Base-by-base conservation (phyloP, 2,888 invertebrate genomes). In the Nephrotoma guestfalica region DNA sequence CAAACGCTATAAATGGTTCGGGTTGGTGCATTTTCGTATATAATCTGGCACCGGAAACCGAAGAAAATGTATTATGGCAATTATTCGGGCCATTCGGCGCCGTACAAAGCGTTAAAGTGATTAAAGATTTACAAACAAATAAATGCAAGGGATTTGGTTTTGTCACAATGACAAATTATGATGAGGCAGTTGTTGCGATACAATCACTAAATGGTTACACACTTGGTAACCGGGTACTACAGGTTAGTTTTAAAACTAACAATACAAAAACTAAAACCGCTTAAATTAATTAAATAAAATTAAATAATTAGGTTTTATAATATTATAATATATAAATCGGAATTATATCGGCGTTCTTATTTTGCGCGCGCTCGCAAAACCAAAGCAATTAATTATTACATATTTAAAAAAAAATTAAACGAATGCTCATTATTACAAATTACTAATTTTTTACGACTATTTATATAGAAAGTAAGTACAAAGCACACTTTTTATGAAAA, bases 101-200 rank as follows among this genome's bases (percentile, higher is more conserved):
- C 89, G 97, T 98, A 90, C 97, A 97, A 92, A 96, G 96, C 92
- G 97, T 97, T 88, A 97, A 97, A 93, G 97, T 97, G 13, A 97
- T 97, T 90, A 95, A 97, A 89, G 97, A 98, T 93, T 94, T 96
- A 90, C 96, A 96, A 92, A 97, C 97, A 89, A 96, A 96, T 93
- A 97, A 97, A 92, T 97, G 97, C 94, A 97, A 97, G 92, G 98
- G 98, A 89, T 97, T 97, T 92, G 98, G 97, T 87, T 97, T 97
- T 92, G 97, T 98, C 89, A 97, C 97, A 88, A 97, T 98, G 97
- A 97, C 97, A 90, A 97, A 97, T 92, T 97, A 97, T 93, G 97
- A 97, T 92, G 97, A 98, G 92, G 97, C 97, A 43, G 94, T 97
- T 88, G 96, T 97, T 89, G 97, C 98, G 88, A 97, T 97, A 90